phyloP scores from a whole-genome alignment of 2,888 invertebrate genomes.

The Pseudococcus longispinus region DNA sequence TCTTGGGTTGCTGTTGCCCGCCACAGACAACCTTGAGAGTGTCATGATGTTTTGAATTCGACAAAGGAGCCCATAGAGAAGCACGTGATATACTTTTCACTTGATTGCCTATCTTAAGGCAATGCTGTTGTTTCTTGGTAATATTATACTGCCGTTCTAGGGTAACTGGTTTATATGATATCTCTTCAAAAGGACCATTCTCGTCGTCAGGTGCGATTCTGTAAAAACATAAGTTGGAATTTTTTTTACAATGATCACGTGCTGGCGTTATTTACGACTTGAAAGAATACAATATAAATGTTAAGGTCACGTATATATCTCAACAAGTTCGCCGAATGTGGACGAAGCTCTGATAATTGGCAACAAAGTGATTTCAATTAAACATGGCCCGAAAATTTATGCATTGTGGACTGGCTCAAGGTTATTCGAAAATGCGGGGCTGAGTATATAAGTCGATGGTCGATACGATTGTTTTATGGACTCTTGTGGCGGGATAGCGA shows the following conservation, averaged over 20 bases:
- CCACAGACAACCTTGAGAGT: conserved; percentile 6
- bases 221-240: background rate
- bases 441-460: background rate
- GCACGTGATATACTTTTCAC: background rate
- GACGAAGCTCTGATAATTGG: background rate
- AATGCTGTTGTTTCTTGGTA: background rate
- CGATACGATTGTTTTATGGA: background rate
- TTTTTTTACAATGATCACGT: background rate
- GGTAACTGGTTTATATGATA: conserved; percentile 13
- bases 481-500: background rate
- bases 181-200: background rate
- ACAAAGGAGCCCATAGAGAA: conserved; percentile 8
- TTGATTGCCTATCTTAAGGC: background rate
- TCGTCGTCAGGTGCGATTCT: conserved; percentile 13
- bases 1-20: background rate
- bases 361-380: background rate
- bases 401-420: background rate
- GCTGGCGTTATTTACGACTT: background rate
- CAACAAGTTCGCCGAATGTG: background rate
- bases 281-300: background rate
- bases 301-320: background rate
- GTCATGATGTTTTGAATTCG: background rate
- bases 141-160: background rate
- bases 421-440: background rate
- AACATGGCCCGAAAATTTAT: background rate